Evolutionary conservation across 2,888 invertebrate species (phyloP), one percentile per base, ranked within the genome.

Genomic region (Leptinotarsa rubiginosa): DNA sequence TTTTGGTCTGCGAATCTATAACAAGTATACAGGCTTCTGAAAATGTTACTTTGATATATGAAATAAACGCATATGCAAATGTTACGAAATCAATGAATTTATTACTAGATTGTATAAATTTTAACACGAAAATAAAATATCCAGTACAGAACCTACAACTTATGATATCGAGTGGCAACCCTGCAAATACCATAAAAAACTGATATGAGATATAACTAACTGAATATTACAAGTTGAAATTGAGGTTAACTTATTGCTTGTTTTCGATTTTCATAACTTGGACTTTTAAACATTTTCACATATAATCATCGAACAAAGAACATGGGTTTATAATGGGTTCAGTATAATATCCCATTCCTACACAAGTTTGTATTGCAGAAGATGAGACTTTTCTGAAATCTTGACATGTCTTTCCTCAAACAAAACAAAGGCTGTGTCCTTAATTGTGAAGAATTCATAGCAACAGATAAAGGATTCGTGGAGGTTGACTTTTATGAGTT

Each of bases 401-500:
- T 4, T 18, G 62, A 25, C 62, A 62, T 62, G 62, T n/a, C 62
- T 62, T 25, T 16, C n/a, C n/a, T n/a, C 2, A 62, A 62, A 31
- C 12, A 56, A 56, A 62, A 62, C 31, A 62, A 25, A 18, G 62
- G 62, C 62, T 62, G 62, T 41, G 62, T 62, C 31, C 41, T 62
- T 25, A 62, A 62, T 41, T 62, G 62, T 41, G 62, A 62, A n/a
- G 62, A 62, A 41, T 62, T 62, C n/a, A 41, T 62, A 31, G 62
- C 62, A 7, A 62, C 62, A 62, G 62, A 62, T 18, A 62, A 62
- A 16, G 62, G 62, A 41, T 62, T 62, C 31, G 41, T 62, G n/a
- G 62, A 62, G n/a, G 62, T 68, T 31, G 52, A 68, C 31, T 68
- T 68, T 12, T 68, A 68, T 41, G 31, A 52, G 3, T 68, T 68